Conservation (phyloP, 2,113 vertebrate genomes). For the Xerus inauris region DNA sequence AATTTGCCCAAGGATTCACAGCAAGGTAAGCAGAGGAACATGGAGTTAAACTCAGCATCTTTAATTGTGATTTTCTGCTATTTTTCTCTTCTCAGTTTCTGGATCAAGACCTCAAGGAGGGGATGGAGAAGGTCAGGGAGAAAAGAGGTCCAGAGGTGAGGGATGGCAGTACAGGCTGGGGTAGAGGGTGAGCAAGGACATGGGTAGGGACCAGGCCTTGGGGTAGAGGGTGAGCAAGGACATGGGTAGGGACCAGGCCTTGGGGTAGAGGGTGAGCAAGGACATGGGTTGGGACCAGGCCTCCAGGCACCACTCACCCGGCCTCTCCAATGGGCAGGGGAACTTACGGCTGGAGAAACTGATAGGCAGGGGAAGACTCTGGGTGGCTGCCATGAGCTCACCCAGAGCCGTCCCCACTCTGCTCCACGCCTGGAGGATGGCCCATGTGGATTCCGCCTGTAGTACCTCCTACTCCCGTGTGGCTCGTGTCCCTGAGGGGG, state of each 20-base stretch:
- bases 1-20: background rate
- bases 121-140: background rate
- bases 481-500: background rate
- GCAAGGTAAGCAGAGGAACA: background rate
- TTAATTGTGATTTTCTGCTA: background rate
- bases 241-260: too few species aligned
- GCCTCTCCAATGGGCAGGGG: background rate
- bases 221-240: background rate
- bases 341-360: background rate
- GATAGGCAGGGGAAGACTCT: background rate
- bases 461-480: too few species aligned
- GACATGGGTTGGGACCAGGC: background rate
- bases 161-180: background rate
- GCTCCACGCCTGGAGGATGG: accelerated
- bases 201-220: background rate
- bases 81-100: background rate
- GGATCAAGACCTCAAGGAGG: background rate
- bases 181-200: background rate
- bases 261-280: background rate
- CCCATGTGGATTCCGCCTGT: background rate
- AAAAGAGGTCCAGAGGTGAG: background rate
- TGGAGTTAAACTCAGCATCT: background rate
- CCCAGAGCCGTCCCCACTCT: too few species aligned
- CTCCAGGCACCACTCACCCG: too few species aligned
- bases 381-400: accelerated